Conservation (phyloP, 1,140 invertebrate genomes). For the Nylanderia fulva region DNA sequence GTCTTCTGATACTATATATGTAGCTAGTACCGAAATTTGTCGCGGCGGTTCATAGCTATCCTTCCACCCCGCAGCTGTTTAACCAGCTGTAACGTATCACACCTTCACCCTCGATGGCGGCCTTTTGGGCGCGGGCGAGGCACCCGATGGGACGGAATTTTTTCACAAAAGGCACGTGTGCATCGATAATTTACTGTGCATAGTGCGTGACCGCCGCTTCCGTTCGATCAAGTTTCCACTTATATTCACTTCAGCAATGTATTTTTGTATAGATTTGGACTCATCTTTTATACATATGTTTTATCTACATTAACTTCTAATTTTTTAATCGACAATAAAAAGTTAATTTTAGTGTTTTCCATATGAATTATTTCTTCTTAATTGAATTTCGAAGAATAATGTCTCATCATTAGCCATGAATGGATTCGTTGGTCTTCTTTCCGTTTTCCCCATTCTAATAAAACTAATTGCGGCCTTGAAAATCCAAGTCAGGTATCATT, state of each 20-base stretch:
- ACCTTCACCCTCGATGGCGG: constrained; percentile 63
- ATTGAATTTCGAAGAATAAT: background rate
- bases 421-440: background rate
- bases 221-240: constrained; percentile 55
- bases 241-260: background rate
- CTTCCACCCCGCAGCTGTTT: constrained; percentile 75
- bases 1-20: constrained; percentile 62
- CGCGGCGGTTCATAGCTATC: constrained; percentile 74
- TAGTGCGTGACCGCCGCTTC: constrained; percentile 69
- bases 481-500: background rate
- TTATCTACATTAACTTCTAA: too few relatives aligned
- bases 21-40: constrained; percentile 69
- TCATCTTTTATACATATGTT: too few relatives aligned
- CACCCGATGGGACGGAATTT: constrained; percentile 66
- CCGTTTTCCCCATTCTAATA: background rate
- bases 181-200: constrained; percentile 64
- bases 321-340: too few relatives aligned
- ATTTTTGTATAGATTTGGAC: background rate
- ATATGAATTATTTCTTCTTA: background rate
- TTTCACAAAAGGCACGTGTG: constrained; percentile 73
- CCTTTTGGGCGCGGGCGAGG: background rate
- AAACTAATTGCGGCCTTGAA: too few relatives aligned
- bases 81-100: constrained; percentile 79
- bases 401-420: too few relatives aligned
- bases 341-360: too few relatives aligned